phyloP scores from a whole-genome alignment of 2,113 vertebrate species.

The Microtus ochrogaster region DNA sequence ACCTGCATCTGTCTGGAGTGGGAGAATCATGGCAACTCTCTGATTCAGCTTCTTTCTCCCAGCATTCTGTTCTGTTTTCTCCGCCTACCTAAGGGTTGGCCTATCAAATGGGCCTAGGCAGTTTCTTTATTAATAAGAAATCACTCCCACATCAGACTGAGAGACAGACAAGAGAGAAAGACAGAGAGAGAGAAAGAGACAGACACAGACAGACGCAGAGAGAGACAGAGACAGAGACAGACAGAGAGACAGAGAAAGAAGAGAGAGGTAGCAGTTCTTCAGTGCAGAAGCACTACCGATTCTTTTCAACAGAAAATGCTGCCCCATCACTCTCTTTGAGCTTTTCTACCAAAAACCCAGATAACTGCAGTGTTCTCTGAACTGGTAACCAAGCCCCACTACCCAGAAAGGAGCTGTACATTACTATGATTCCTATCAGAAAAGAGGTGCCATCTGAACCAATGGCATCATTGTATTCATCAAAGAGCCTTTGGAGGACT shows the following conservation, averaged over 20 bases:
- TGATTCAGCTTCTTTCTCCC: no score
- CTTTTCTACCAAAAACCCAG: background rate
- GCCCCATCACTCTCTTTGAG: background rate
- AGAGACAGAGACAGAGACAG: background rate
- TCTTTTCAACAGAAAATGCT: background rate
- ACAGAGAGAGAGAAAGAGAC: no score
- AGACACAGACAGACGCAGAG: no score
- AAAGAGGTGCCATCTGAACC: conserved; percentile 32
- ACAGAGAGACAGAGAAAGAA: background rate
- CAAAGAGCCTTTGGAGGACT: conserved; percentile 28
- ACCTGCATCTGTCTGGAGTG: no score
- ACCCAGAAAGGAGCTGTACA: background rate
- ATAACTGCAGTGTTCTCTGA: background rate
- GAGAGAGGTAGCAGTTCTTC: background rate
- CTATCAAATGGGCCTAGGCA: no score
- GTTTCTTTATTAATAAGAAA: no score
- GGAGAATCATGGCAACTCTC: no score
- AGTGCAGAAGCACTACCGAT: background rate
- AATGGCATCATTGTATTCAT: background rate
- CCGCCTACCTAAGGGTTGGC: no score
- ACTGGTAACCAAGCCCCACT: background rate
- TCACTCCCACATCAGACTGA: no score
- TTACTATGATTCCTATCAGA: background rate
- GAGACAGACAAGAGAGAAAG: background rate
- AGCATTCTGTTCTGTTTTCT: no score